Base-by-base conservation (phyloP, 1,140 invertebrate species). In the Tetramorium simillimum region DNA sequence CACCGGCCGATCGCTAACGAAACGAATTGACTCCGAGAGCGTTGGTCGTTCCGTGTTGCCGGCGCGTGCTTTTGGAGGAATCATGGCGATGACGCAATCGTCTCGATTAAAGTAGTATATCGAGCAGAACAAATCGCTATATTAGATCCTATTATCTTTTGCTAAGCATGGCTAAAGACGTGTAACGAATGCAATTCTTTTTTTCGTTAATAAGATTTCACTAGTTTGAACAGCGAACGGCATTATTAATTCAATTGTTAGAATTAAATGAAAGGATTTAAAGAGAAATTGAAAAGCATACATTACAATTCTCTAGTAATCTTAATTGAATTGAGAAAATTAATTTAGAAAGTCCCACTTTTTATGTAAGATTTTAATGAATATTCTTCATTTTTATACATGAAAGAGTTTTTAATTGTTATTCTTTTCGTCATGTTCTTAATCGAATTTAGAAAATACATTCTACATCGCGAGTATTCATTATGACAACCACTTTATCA, bases 1-100 rank as follows among this genome's bases (percentile, higher is more conserved):
- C 77, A 69, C 70, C 81, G 87, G 85, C 72, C 85, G 85, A 76
- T 91, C 85, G 87, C 85, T 85, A 89, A 89, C 89, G 88, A 90
- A 91, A 91, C 76, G 87, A 90, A 91, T 90, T 76, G 86, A 85
- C 70, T 84, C 86, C 40, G 60, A 60, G 85, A 49, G 63, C 76
- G 40, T 65, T 49, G 24, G 80, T 43, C 53, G 86, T 67, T 49
- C 70, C 65, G 56, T 43, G 80, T 88, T 86, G 81, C 77, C 51
- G 65, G 56, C 58, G 40, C 43, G 37, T 18, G 51, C 60, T 67
- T 60, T 89, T 81, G 73, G 78, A 60, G 53, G 80, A 85, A 69
- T 60, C 70, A 53, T 81, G 82, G 24, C 69, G 82, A 58, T 86
- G 88, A 82, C 82, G 85, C 75, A 86, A 90, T 60, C 86, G 75